Evolutionary conservation across 2,113 vertebrate genomes (phyloP).

Genomic region (Halcyon malimbica): DNA sequence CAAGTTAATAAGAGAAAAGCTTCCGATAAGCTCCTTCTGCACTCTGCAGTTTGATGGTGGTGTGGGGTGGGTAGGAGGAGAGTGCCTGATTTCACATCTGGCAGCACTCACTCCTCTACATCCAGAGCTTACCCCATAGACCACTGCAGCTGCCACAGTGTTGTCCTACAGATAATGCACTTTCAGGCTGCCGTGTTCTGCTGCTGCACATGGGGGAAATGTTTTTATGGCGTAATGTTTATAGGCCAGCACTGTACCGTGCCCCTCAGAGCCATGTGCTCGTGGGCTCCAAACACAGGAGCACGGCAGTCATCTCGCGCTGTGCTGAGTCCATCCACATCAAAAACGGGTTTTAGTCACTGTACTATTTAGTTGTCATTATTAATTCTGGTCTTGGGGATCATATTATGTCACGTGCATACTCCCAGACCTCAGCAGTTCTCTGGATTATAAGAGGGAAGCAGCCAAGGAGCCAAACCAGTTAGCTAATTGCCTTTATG

Average conservation of each 20-base stretch:
- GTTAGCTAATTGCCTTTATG: background rate
- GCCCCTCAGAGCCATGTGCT: background rate
- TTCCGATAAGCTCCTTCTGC: background rate
- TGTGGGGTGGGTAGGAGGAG: rapidly evolving
- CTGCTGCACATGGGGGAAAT: background rate
- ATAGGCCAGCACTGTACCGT: background rate
- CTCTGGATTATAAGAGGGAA: background rate
- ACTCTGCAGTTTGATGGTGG: background rate
- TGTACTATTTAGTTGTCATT: background rate
- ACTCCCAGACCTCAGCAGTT: background rate
- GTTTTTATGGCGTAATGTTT: background rate
- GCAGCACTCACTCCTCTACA: background rate
- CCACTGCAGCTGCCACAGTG: background rate
- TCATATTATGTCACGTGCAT: background rate
- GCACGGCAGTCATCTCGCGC: rapidly evolving
- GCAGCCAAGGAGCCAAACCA: background rate
- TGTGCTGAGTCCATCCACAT: background rate
- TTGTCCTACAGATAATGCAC: background rate
- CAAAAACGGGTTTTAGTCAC: background rate
- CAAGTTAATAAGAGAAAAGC: background rate
- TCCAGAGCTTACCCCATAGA: background rate
- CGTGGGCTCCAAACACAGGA: background rate
- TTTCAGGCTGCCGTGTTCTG: background rate
- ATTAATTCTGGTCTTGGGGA: background rate
- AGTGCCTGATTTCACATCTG: background rate